Percentiles rank a stretch among this genome's conserved stretches.
Evolutionary conservation across 1,140 invertebrate species (phyloP).

Genomic region (Heliconius nattereri): DNA sequence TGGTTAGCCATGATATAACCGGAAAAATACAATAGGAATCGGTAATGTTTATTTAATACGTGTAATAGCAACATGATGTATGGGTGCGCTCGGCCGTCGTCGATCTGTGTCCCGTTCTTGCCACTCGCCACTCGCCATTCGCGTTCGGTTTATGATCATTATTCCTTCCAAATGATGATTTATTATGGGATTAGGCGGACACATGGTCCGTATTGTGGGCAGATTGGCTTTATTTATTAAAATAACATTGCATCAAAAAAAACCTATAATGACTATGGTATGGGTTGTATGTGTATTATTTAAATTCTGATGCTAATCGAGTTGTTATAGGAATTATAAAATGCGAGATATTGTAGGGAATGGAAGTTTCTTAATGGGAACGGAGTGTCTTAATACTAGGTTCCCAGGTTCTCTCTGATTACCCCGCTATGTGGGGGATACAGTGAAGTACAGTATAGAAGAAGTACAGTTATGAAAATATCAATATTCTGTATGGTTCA

Average conservation of each 20-base stretch:
- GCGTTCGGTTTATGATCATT: slow-evolving; percentile 73
- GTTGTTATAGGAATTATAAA: too few species aligned
- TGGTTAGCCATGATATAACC: not conserved
- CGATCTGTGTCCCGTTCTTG: slow-evolving; percentile 46
- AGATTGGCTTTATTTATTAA: slow-evolving; percentile 73
- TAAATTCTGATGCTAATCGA: not conserved
- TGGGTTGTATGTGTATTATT: slow-evolving; percentile 4
- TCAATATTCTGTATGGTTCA: too few species aligned
- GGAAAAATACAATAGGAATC: not conserved
- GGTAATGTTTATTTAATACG: slow-evolving; percentile 77
- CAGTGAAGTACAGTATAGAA: too few species aligned
- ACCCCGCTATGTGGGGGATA: too few species aligned
- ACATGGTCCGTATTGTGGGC: slow-evolving; percentile 66
- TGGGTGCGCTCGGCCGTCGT: slow-evolving; percentile 55
- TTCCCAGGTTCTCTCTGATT: too few species aligned
- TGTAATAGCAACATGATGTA: slow-evolving; percentile 76
- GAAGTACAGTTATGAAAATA: too few species aligned
- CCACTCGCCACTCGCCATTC: slow-evolving; percentile 48
- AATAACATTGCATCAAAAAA: slow-evolving; percentile 47
- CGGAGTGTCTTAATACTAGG: too few species aligned
- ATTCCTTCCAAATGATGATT: slow-evolving; percentile 77
- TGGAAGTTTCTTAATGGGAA: too few species aligned
- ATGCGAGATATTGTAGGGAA: too few species aligned
- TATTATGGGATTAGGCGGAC: slow-evolving; percentile 73
- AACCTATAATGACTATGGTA: not conserved